phyloP scores from a whole-genome alignment of 2,797 vertebrate species.

The Muraenolepis orangiensis region DNA sequence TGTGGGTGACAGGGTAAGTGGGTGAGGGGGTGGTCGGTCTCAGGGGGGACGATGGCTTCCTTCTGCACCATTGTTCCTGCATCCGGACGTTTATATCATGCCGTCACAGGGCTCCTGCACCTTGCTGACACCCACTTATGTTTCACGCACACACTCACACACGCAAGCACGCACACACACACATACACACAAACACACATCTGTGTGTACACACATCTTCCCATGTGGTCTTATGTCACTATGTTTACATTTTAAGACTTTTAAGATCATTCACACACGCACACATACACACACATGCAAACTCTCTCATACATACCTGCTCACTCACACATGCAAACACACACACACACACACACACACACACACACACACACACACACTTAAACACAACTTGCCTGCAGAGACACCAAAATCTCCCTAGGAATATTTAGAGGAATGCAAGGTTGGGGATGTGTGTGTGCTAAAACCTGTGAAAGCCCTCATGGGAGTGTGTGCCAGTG shows the following conservation, averaged over 20 bases:
- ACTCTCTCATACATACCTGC: background rate
- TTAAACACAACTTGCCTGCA: background rate
- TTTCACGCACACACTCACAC: background rate
- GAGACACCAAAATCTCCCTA: background rate
- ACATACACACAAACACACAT: constrained; percentile 14
- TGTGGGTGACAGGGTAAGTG: no score
- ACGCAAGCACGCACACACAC: constrained; percentile 15
- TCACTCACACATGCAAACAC: no score
- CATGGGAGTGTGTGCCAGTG: constrained; percentile 13
- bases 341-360: background rate
- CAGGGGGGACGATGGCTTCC: no score
- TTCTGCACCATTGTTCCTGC: no score
- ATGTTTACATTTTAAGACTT: no score
- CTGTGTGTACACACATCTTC: no score
- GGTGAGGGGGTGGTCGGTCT: no score
- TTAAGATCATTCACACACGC: background rate
- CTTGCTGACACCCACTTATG: constrained; percentile 19
- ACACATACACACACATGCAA: no score
- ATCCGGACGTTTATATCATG: no score
- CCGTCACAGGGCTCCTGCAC: no score
- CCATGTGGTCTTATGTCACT: background rate
- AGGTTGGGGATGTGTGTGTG: background rate
- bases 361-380: background rate
- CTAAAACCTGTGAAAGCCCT: no score
- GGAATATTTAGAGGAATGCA: constrained; percentile 16